phyloP scores from a whole-genome alignment of 2,113 vertebrate genomes.

The Gobius niger region DNA sequence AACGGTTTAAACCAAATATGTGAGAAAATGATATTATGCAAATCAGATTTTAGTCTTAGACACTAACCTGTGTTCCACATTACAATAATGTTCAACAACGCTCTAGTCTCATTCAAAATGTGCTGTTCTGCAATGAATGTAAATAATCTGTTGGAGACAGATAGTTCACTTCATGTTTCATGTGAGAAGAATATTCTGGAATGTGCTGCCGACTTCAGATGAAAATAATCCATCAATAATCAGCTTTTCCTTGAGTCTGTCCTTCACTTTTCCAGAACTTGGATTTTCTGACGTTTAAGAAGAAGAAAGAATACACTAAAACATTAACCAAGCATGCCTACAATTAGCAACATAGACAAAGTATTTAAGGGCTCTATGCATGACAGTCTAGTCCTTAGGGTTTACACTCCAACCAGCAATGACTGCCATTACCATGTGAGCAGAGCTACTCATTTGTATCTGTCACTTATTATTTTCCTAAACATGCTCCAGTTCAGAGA shows the following conservation, averaged over 20 bases:
- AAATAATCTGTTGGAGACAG: slow-evolving; percentile 14
- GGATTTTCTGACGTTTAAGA: no score
- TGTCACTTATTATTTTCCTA: slow-evolving; percentile 58
- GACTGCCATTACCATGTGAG: slow-evolving; percentile 21
- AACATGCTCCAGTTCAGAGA: slow-evolving; percentile 16
- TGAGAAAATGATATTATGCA: not conserved
- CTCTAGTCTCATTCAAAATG: slow-evolving; percentile 19
- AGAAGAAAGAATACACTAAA: no score
- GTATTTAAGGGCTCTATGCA: slow-evolving; percentile 11
- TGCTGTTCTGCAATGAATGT: slow-evolving; percentile 17
- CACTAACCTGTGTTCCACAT: slow-evolving; percentile 34
- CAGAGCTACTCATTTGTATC: slow-evolving; percentile 44
- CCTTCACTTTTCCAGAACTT: no score
- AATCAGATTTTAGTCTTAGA: slow-evolving; percentile 11
- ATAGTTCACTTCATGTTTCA: slow-evolving; percentile 17
- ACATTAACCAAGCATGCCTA: not conserved
- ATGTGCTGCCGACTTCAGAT: not conserved
- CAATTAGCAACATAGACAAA: not conserved
- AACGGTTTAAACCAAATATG: slow-evolving; percentile 10
- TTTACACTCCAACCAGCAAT: slow-evolving; percentile 43
- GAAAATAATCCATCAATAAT: no score
- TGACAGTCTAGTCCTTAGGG: slow-evolving; percentile 35
- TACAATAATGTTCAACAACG: slow-evolving; percentile 20
- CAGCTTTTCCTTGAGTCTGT: no score
- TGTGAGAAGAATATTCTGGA: slow-evolving; percentile 13